A percentile compares a stretch with the other conserved stretches of the same genome.
Evolutionary conservation across 2,797 vertebrate genomes (phyloP).

Genomic region (Anisognathus igniventris): DNA sequence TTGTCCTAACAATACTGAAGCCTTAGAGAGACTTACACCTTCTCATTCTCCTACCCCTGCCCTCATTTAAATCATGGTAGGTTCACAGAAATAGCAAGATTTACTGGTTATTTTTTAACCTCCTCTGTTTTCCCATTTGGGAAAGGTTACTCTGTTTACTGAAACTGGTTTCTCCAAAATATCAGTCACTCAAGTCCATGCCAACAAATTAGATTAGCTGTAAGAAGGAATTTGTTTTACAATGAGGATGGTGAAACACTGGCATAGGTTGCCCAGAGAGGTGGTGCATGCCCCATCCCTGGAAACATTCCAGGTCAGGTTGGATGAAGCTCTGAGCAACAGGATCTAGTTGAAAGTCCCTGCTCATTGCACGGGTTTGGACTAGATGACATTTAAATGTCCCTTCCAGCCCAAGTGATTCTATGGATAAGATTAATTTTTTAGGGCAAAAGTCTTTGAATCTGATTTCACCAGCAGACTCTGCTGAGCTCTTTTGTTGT

Average conservation of each 20-base stretch:
- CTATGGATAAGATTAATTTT: neutral
- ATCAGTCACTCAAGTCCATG: neutral
- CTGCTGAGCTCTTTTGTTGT: neutral
- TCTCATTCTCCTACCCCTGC: neutral
- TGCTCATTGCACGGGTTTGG: accelerated
- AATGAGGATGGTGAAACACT: neutral
- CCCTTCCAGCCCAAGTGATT: neutral
- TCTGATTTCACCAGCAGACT: neutral
- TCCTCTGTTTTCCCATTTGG: neutral
- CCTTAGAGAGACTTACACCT: neutral
- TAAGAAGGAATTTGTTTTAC: neutral
- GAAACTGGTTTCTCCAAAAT: neutral
- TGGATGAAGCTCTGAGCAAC: neutral
- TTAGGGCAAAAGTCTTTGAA: neutral
- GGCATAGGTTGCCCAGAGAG: too few species aligned
- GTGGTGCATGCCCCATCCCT: neutral
- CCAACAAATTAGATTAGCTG: neutral
- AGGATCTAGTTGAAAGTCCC: neutral
- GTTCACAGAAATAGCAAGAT: neutral
- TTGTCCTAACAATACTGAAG: neutral
- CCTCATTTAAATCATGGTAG: neutral
- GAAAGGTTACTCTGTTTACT: neutral
- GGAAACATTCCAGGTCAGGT: neutral
- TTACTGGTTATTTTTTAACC: neutral
- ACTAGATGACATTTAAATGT: neutral